Evolutionary conservation across 2,888 invertebrate genomes (phyloP), one percentile per base, ranked within the genome.

Genomic region (Archips crataeganus): DNA sequence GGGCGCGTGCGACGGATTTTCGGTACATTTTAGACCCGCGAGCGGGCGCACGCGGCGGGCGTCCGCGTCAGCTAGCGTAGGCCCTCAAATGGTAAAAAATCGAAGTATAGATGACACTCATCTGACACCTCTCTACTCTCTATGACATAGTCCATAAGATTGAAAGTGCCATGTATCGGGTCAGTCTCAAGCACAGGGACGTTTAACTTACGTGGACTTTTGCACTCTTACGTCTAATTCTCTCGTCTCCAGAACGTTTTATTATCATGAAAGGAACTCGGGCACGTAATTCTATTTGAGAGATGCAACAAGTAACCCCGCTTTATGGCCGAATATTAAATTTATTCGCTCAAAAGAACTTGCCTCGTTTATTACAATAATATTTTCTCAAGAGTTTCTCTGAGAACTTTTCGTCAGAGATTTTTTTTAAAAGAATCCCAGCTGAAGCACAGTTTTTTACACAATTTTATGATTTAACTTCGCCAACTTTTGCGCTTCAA

Each of bases 291-390:
- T 71, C n/a, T 32, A 42, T 42, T 70, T 42, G 62, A 63, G 65
- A 66, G 71, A 71, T 60, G 71, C 71, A 71, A 66, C 61, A 71
- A 66, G 71, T 66, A 42, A 42, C 23, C 11, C 23, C 13, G 49
- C 32, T 42, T 63, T 49, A 57, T 13, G 42, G 34, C 32, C 9
- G 65, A 66, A 66, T 61, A 71, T 66, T 61, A 51, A 71, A 72
- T 68, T 67, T 57, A 62, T 62, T 72, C 57, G 45, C 54, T 63
- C 57, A 47, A 47, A 71, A 70, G 54, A 71, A 64, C 64, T 66
- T 45, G 71, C 54, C 51, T 62, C 71, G 61, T 67, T 72, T 72
- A 67, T 72, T 67, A 72, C 61, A 72, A 72, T 72, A 72, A 72
- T 57, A 72, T 72, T 72, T 67, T 57, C 47, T 47, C 8, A 45